phyloP scores from a whole-genome alignment of 2,888 invertebrate species.

The Oligia strigilis region DNA sequence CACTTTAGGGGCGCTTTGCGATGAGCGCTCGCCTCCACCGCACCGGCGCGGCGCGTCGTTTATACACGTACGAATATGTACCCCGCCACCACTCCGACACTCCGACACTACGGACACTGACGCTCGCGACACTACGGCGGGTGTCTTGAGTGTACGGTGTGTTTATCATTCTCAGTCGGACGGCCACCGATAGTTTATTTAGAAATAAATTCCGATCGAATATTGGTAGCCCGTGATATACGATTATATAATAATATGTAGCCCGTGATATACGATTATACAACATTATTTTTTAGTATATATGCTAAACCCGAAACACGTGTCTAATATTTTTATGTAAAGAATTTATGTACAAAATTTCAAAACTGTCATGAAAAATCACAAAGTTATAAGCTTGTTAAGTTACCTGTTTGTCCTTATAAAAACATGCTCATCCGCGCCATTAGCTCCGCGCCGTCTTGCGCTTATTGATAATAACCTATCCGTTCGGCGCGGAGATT shows the following conservation, averaged over 20 bases:
- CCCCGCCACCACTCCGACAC: neutral
- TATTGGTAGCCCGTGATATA: constrained; percentile 40
- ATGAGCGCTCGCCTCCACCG: constrained; percentile 30
- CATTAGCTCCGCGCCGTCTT: no score
- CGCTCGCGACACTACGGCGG: neutral
- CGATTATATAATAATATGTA: constrained; percentile 25
- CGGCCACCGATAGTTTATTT: constrained; percentile 40
- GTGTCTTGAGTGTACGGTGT: neutral
- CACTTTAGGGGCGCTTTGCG: constrained; percentile 58
- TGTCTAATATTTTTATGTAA: no score
- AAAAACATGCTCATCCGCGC: no score
- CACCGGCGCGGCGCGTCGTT: neutral
- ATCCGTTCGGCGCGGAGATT: no score
- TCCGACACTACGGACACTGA: neutral
- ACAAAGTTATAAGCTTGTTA: no score
- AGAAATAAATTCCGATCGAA: constrained; percentile 38
- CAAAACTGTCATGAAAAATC: no score
- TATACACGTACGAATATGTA: constrained; percentile 30
- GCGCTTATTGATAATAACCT: no score
- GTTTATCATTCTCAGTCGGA: constrained; percentile 32
- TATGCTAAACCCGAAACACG: no score
- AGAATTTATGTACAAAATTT: no score
- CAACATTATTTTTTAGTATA: no score
- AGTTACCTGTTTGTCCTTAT: no score
- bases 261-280: no score